phyloP scores from a whole-genome alignment of 2,888 invertebrate species.

The Ormyrus nitidulus region DNA sequence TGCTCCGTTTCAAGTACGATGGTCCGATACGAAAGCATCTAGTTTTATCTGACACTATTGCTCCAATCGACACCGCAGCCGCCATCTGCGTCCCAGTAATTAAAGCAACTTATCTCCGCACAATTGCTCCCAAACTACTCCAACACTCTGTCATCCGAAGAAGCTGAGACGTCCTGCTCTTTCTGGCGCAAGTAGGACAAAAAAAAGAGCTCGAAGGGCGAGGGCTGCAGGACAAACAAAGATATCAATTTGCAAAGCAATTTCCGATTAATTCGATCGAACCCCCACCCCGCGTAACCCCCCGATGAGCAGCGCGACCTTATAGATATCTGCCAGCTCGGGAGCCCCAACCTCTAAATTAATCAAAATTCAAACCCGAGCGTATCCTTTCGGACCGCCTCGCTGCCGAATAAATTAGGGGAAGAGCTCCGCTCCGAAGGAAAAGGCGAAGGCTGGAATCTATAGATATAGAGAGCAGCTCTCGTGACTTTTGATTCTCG shows the following conservation, averaged over 20 bases:
- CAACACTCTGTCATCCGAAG: too few relatives aligned
- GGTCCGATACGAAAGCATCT: too few relatives aligned
- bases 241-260: slow-evolving; percentile 47
- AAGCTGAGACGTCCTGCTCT: too few relatives aligned
- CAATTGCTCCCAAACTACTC: too few relatives aligned
- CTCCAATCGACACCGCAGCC: too few relatives aligned
- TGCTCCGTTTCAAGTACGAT: too few relatives aligned
- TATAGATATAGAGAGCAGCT: slow-evolving; percentile 2
- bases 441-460: not conserved
- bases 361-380: slow-evolving; percentile 55
- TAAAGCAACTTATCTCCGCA: too few relatives aligned
- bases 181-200: too few relatives aligned
- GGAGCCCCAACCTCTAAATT: slow-evolving; percentile 34
- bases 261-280: slow-evolving; percentile 30
- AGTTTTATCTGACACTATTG: too few relatives aligned
- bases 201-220: not conserved
- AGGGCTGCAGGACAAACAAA: slow-evolving; percentile 24
- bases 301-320: not conserved
- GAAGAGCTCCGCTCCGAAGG: slow-evolving; percentile 16
- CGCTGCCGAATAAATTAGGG: slow-evolving; percentile 49
- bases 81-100: too few relatives aligned
- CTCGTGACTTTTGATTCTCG: slow-evolving; percentile 54
- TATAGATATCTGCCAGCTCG: not conserved
- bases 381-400: slow-evolving; percentile 21
- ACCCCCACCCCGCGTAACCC: not conserved